Percentiles rank a stretch among this genome's conserved stretches.
Conservation (phyloP, 1,140 invertebrate genomes). For the Atta texana region DNA sequence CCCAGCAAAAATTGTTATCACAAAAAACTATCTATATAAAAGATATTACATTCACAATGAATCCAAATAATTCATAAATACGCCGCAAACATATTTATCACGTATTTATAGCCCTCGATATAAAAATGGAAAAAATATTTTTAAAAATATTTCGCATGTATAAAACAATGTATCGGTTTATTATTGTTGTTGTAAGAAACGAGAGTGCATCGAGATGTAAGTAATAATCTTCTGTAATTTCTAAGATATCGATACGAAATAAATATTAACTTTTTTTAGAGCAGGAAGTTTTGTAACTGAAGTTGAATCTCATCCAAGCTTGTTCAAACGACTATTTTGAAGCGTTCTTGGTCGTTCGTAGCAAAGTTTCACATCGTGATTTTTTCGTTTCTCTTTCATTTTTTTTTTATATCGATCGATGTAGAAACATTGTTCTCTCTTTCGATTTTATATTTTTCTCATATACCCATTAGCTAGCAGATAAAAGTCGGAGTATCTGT, state of each 20-base stretch:
- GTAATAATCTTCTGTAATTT: not conserved
- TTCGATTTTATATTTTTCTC: slow-evolving; percentile 25
- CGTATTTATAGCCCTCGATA: not conserved
- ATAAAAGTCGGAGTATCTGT: not conserved
- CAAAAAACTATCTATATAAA: not conserved
- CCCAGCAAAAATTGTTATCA: too few relatives aligned
- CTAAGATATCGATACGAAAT: slow-evolving; percentile 12
- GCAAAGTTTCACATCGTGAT: not conserved
- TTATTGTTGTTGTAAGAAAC: not conserved
- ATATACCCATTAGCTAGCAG: not conserved
- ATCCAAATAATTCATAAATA: slow-evolving; percentile 43
- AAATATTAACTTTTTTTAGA: slow-evolving; percentile 24
- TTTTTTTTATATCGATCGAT: not conserved
- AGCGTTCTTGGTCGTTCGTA: slow-evolving; percentile 21
- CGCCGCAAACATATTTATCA: slow-evolving; percentile 2
- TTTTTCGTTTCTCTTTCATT: slow-evolving; percentile 19
- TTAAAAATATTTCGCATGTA: not conserved
- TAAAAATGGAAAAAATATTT: not conserved
- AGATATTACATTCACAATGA: not conserved
- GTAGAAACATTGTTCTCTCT: slow-evolving; percentile 6
- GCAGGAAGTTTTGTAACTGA: not conserved
- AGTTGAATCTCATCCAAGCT: slow-evolving; percentile 31
- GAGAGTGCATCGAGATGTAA: not conserved
- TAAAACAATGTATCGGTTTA: not conserved
- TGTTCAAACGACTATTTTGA: slow-evolving; percentile 44